Base-by-base conservation (phyloP, 1,140 invertebrate species). In the Cylas formicarius region DNA sequence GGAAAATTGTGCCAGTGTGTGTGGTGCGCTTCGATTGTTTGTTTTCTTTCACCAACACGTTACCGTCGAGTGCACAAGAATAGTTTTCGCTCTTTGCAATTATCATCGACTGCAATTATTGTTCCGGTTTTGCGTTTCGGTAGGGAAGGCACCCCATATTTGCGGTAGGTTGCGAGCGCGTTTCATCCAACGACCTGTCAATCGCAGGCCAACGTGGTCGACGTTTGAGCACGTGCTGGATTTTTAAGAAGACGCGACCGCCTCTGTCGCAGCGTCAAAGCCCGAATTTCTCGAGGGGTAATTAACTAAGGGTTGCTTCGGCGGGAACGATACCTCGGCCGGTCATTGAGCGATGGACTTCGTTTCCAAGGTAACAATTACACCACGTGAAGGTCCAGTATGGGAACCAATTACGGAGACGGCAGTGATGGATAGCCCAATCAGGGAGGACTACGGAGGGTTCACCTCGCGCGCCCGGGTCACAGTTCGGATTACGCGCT, bases 351-450 rank as follows among this genome's bases (percentile, higher is more conserved):
- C 52, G 51, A 58, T 51, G 50, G 40, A 47, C 50, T 44, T 46
- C 50, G 57, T 56, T 56, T 57, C 51, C 53, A 58, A 58, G 58
- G 58, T 59, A 61, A 60, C 59, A 61, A 63, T 63, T 61, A 63
- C 58, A 50, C 48, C 48, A 48, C 54, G 46, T 48, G 48, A 51
- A 42, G 43, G 55, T 56, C 50, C 51, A 44, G 51, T 50, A 59
- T 60, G 60, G 56, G 60, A 62, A 62, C 60, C 60, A 62, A 62
- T 62, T 62, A 62, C 57, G 45, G 53, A 40, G 49, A 41, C 52
- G 21, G 43, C 42, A 26, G 52, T 62, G 60, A 62, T 62, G 53
- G 60, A 62, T 62, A 52, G 56, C 53, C 60, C 60, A 62, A 62
- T 62, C 57, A 58, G 49, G 52, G 51, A 47, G 52, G 49, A 46